Conservation (phyloP, 2,888 invertebrate genomes). For the Zygaena filipendulae region DNA sequence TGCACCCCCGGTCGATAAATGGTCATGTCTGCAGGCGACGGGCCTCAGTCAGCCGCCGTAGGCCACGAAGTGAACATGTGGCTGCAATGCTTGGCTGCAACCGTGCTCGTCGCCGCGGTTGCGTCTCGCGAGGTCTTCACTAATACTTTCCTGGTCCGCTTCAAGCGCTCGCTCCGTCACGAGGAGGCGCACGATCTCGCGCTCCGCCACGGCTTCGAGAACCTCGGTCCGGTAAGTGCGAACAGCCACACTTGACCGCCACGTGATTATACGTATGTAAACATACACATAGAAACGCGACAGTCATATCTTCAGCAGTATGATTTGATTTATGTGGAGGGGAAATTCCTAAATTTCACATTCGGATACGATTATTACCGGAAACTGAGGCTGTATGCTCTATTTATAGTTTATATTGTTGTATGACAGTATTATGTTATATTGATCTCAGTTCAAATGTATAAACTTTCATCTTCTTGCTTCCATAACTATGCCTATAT, state of each 20-base stretch:
- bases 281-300: conserved; percentile 32
- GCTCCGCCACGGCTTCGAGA: conserved; percentile 90
- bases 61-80: conserved; percentile 56
- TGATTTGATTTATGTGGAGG: conserved; percentile 3
- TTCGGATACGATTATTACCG: not conserved
- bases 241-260: conserved; percentile 20
- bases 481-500: too few relatives aligned
- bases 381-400: too few relatives aligned
- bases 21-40: conserved; percentile 50
- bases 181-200: conserved; percentile 86
- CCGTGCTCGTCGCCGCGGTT: conserved; percentile 46
- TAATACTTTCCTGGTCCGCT: conserved; percentile 93
- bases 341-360: conserved; percentile 9
- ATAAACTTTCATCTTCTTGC: too few relatives aligned
- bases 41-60: conserved; percentile 55
- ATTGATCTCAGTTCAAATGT: too few relatives aligned
- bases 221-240: conserved; percentile 91
- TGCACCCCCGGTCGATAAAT: conserved; percentile 43
- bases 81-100: conserved; percentile 53
- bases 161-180: conserved; percentile 81
- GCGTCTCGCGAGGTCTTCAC: conserved; percentile 83
- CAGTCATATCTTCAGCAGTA: conserved; percentile 11
- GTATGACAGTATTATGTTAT: too few relatives aligned
- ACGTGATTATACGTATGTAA: conserved; percentile 61
- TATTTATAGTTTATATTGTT: too few relatives aligned